Conservation (phyloP, 2,113 vertebrate genomes). For the Silurus meridionalis region DNA sequence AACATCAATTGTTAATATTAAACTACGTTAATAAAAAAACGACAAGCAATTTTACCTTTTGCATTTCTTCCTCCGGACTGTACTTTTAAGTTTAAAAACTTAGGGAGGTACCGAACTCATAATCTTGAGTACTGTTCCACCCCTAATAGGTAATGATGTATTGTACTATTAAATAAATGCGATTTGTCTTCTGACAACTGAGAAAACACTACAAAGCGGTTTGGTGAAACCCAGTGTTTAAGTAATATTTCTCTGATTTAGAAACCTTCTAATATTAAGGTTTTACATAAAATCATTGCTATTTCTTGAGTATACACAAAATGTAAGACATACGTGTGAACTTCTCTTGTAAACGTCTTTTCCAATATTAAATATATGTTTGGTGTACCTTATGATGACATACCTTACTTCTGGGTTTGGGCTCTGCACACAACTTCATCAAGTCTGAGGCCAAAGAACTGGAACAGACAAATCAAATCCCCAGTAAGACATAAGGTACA, state of each 20-base stretch:
- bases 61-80: no score
- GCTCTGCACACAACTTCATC: slow-evolving; percentile 91
- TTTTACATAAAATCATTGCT: neutral
- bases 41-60: no score
- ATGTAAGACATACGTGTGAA: neutral
- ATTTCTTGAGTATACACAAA: neutral
- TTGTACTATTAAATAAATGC: neutral
- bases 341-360: neutral
- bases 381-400: slow-evolving; percentile 17
- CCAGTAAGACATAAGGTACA: neutral
- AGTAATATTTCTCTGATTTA: neutral
- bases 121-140: no score
- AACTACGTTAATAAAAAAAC: no score
- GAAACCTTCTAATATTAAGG: neutral
- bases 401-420: slow-evolving; percentile 91
- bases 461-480: slow-evolving; percentile 45
- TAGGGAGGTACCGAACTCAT: no score
- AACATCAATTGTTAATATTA: no score
- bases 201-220: no score
- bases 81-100: no score
- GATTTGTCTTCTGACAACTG: no score
- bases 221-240: neutral
- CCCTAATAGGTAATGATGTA: neutral
- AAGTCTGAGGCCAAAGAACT: slow-evolving; percentile 89
- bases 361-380: neutral